phyloP scores from a whole-genome alignment of 2,888 invertebrate genomes.

The Deilephila elpenor region DNA sequence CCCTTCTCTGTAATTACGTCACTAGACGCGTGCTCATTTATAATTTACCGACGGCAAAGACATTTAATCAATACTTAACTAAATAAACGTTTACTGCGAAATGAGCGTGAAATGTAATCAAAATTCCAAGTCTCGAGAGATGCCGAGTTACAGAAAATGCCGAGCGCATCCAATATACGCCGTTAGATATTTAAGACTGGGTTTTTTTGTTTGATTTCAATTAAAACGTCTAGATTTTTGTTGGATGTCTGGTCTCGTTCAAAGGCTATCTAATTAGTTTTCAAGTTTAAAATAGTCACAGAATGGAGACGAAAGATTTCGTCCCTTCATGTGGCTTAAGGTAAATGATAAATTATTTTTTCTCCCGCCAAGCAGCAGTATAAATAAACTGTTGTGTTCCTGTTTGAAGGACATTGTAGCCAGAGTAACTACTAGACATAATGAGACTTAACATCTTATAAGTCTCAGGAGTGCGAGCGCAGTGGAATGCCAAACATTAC shows the following conservation, averaged over 20 bases:
- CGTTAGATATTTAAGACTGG: background rate
- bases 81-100: constrained; percentile 17
- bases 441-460: too few species aligned
- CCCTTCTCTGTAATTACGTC: constrained; percentile 22
- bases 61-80: constrained; percentile 26
- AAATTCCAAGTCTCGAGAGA: constrained; percentile 17
- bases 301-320: too few species aligned
- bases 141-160: background rate
- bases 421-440: too few species aligned
- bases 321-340: too few species aligned
- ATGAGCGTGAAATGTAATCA: constrained; percentile 20
- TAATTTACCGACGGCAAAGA: constrained; percentile 21
- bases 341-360: too few species aligned
- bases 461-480: too few species aligned
- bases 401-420: too few species aligned
- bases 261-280: background rate
- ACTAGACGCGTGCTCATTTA: constrained; percentile 15
- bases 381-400: too few species aligned
- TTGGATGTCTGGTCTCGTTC: background rate
- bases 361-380: too few species aligned
- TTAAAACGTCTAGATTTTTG: background rate
- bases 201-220: background rate
- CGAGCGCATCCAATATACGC: constrained; percentile 12
- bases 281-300: background rate
- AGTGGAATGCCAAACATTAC: too few species aligned